Conservation (phyloP, 2,888 invertebrate species). For the Pachydiplax longipennis region DNA sequence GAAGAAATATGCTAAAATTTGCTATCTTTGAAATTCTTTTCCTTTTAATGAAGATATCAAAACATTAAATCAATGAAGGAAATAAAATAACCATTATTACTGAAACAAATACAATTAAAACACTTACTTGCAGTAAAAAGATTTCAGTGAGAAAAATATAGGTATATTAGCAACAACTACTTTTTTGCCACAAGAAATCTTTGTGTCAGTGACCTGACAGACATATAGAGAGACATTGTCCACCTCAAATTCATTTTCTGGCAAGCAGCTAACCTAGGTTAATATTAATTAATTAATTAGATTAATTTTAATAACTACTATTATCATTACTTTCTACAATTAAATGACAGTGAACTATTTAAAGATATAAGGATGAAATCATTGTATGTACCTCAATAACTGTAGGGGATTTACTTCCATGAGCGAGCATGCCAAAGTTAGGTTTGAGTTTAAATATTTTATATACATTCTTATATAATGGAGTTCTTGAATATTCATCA, state of each 20-base stretch:
- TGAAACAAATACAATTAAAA: not conserved
- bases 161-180: not conserved
- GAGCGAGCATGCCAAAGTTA: not conserved
- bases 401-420: not conserved
- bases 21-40: too few species aligned
- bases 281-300: not conserved
- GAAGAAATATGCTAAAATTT: too few species aligned
- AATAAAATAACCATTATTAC: too few species aligned
- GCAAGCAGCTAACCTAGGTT: not conserved
- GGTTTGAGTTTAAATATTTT: not conserved
- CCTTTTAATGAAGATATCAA: too few species aligned
- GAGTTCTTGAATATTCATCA: not conserved
- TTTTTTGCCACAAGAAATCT: not conserved
- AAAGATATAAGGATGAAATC: not conserved
- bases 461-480: not conserved
- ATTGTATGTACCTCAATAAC: not conserved
- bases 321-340: too few species aligned
- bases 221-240: not conserved
- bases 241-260: not conserved
- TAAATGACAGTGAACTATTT: not conserved
- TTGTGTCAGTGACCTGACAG: not conserved
- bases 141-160: not conserved
- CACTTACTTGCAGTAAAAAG: slow-evolving; percentile 6
- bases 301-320: too few species aligned
- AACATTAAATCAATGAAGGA: too few species aligned